Conservation (phyloP, 2,888 invertebrate species). For the Philereme vetulata region DNA sequence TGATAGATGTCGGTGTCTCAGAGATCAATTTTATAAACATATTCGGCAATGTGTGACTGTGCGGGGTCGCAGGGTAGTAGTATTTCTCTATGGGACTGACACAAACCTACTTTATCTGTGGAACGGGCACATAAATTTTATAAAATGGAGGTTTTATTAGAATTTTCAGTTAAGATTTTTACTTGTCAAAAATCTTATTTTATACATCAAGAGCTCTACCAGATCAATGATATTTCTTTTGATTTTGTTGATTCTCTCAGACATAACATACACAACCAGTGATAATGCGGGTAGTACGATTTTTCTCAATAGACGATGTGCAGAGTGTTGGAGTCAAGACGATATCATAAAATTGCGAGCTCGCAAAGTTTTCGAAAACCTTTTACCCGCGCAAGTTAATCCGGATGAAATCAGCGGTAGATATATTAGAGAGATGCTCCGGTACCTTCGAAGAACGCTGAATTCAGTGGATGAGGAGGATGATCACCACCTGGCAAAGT, state of each 20-base stretch:
- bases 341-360: constrained; percentile 66
- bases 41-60: too few species aligned
- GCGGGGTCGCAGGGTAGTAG: too few species aligned
- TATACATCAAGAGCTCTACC: background rate
- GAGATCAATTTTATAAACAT: too few species aligned
- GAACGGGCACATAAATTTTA: too few species aligned
- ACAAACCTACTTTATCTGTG: too few species aligned
- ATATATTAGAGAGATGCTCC: constrained; percentile 57
- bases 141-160: too few species aligned
- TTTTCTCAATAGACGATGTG: constrained; percentile 53
- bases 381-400: constrained; percentile 53
- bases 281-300: constrained; percentile 64
- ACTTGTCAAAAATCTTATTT: background rate
- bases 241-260: constrained; percentile 51
- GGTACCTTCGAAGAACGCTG: constrained; percentile 60
- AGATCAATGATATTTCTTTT: constrained; percentile 19
- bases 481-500: constrained; percentile 43
- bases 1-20: too few species aligned
- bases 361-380: constrained; percentile 62
- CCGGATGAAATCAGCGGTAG: constrained; percentile 60
- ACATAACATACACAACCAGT: constrained; percentile 42
- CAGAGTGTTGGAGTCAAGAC: constrained; percentile 65
- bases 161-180: too few species aligned
- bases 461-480: constrained; percentile 42
- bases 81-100: too few species aligned